These are phyloP conservation scores for Microctonus hyperodae DNA, from an alignment of 2,888 invertebrate species.

Conservation along the genomic window DNA sequence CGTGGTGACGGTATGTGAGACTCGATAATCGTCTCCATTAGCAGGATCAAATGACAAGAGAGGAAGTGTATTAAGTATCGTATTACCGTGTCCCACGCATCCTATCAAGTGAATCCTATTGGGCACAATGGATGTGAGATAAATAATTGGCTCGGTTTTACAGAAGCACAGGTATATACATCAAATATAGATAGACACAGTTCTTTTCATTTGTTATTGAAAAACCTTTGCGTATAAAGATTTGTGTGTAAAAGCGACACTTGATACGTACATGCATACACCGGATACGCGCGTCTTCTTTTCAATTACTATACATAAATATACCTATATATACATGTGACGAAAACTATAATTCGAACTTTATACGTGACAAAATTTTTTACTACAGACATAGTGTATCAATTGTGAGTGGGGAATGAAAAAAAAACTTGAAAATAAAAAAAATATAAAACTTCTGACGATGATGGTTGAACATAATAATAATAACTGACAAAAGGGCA, in stretches of 20 bases:
- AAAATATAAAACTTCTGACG: conserved; percentile 1
- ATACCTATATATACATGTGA: too few relatives aligned
- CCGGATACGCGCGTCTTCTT: conserved; percentile 38
- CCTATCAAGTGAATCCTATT: conserved; percentile 59
- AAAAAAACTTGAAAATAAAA: background rate
- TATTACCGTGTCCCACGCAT: conserved; percentile 61
- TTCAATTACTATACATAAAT: conserved; percentile 10
- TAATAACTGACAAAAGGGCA: too few relatives aligned
- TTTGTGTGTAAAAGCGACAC: conserved; percentile 44
- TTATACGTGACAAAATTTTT: background rate
- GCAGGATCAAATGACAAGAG: conserved; percentile 52
- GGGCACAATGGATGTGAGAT: conserved; percentile 57
- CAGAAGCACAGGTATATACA: conserved; percentile 56
- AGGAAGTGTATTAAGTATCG: conserved; percentile 58
- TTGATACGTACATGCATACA: conserved; percentile 59
- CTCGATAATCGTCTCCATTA: conserved; percentile 19
- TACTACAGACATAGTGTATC: background rate
- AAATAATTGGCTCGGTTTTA: conserved; percentile 62
- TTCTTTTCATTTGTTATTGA: conserved; percentile 1
- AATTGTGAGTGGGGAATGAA: background rate
- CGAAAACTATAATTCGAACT: background rate
- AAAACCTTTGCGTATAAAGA: background rate
- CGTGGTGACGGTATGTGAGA: background rate
- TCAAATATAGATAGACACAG: conserved; percentile 2
- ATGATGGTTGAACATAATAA: too few relatives aligned